Evolutionary conservation across 2,888 invertebrate genomes (phyloP).

Genomic region (Eupeodes luniger): DNA sequence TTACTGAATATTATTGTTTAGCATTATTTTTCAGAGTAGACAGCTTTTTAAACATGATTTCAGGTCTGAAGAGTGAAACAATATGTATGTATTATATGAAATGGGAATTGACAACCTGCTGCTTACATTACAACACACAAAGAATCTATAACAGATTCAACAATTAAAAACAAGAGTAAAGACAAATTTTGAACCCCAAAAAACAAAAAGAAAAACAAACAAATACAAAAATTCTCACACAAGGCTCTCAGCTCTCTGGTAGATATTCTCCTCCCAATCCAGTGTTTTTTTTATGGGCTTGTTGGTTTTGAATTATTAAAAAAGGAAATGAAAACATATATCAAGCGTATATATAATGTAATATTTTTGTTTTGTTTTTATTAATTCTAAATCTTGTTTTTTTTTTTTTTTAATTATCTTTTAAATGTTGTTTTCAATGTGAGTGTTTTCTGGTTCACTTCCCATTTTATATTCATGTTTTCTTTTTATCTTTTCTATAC

Average conservation of each 20-base stretch:
- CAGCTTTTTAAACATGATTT: too few relatives aligned
- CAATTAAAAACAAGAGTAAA: conserved; percentile 4
- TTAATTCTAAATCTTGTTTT: conserved; percentile 66
- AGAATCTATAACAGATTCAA: not conserved
- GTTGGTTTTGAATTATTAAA: conserved; percentile 19
- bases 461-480: conserved; percentile 48
- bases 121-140: not conserved
- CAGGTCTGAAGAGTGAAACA: not conserved
- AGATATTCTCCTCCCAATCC: conserved; percentile 31
- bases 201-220: conserved; percentile 8
- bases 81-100: not conserved
- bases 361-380: conserved; percentile 66
- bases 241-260: conserved; percentile 51
- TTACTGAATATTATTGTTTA: too few relatives aligned
- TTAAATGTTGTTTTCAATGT: conserved; percentile 56
- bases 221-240: conserved; percentile 27
- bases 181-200: not conserved
- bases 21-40: too few relatives aligned
- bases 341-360: conserved; percentile 53
- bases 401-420: conserved; percentile 45
- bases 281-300: conserved; percentile 32
- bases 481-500: conserved; percentile 64
- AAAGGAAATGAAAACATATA: conserved; percentile 63
- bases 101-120: not conserved
- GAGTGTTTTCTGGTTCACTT: conserved; percentile 69